A percentile compares a stretch with the other conserved stretches of the same genome.
phyloP scores from a whole-genome alignment of 2,888 invertebrate species.

The Steinernema carpocapsae region DNA sequence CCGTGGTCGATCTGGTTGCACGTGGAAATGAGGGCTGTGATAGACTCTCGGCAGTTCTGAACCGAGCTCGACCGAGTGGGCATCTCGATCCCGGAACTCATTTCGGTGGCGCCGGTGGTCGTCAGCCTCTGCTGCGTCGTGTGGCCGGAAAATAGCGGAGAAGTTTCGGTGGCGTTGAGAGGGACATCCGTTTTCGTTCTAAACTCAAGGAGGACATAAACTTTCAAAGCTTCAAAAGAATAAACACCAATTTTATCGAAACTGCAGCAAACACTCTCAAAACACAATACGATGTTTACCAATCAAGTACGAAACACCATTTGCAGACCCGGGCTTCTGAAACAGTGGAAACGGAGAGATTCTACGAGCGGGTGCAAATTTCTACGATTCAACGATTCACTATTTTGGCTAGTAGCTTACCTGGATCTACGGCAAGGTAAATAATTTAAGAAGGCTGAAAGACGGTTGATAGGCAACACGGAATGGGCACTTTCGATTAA shows the following conservation, averaged over 20 bases:
- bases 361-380: too few relatives aligned
- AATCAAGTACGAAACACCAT: neutral
- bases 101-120: neutral
- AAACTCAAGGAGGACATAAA: neutral
- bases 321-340: neutral
- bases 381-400: neutral
- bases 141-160: slow-evolving; percentile 16
- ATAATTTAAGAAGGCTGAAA: neutral
- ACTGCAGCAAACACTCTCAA: neutral
- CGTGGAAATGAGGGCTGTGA: slow-evolving; percentile 24
- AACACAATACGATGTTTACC: neutral
- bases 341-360: too few relatives aligned
- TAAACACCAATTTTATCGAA: slow-evolving; percentile 3
- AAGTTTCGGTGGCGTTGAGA: slow-evolving; percentile 3
- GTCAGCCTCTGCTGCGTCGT: neutral
- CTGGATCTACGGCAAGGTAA: slow-evolving; percentile 14
- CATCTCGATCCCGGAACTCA: neutral
- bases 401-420: neutral
- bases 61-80: slow-evolving; percentile 2
- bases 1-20: slow-evolving; percentile 14
- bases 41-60: slow-evolving; percentile 16
- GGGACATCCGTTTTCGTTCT: neutral
- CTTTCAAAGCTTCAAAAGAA: too few relatives aligned
- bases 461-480: slow-evolving; percentile 1
- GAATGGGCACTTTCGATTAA: slow-evolving; percentile 39